Conservation (phyloP, 2,113 vertebrate genomes). For the Embiotoca jacksoni region DNA sequence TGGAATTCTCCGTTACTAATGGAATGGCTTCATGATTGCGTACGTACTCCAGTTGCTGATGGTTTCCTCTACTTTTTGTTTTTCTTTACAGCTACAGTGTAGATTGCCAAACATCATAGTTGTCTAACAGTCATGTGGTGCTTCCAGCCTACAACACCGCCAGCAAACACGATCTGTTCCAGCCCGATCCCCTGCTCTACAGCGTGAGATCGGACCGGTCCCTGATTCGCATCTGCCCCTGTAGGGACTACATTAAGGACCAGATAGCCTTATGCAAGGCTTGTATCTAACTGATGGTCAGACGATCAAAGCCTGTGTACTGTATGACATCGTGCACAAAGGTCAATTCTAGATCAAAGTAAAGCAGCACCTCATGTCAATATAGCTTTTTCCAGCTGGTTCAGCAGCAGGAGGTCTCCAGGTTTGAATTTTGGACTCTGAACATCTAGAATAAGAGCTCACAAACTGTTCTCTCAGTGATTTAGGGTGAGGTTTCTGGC, state of each 20-base stretch:
- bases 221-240: constrained; percentile 88
- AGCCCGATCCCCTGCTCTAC: constrained; percentile 86
- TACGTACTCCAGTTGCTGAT: not conserved
- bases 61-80: not conserved
- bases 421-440: not conserved
- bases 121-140: constrained; percentile 82
- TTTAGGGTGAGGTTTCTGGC: too few species aligned
- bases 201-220: constrained; percentile 87
- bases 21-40: too few species aligned
- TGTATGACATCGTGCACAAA: not conserved
- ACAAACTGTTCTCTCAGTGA: too few species aligned
- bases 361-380: not conserved
- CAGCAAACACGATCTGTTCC: constrained; percentile 87
- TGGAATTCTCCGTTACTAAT: too few species aligned
- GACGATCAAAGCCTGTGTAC: not conserved
- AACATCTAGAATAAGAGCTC: too few species aligned
- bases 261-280: constrained; percentile 91
- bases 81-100: constrained; percentile 82
- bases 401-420: not conserved
- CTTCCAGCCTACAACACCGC: constrained; percentile 86
- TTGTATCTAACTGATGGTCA: constrained; percentile 77
- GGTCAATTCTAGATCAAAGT: not conserved
- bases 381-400: not conserved
- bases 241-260: constrained; percentile 93
- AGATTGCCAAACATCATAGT: constrained; percentile 86